Evolutionary conservation across 2,797 vertebrate genomes (phyloP).

Genomic region (Rousettus madagascariensis): DNA sequence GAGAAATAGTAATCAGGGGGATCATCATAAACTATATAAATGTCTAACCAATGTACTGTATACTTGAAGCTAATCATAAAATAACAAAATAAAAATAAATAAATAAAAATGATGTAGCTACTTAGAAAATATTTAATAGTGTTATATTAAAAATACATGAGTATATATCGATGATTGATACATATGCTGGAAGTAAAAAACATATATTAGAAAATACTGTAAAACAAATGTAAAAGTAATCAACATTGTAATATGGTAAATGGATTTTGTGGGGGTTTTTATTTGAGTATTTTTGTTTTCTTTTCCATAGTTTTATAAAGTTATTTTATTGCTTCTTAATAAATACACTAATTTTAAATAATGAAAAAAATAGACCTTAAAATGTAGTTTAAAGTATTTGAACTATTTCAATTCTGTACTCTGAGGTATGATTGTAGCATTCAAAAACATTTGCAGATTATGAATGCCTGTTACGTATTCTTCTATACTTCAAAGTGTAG

Average conservation of each 20-base stretch:
- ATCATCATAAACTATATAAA: too few species aligned
- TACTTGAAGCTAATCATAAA: too few species aligned
- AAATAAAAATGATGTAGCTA: not conserved
- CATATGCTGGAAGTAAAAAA: not conserved
- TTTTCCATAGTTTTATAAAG: not conserved
- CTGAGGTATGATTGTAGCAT: not conserved
- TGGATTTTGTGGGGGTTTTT: not conserved
- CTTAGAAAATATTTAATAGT: not conserved
- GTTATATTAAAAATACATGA: not conserved
- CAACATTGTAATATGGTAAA: not conserved
- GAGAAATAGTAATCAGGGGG: too few species aligned
- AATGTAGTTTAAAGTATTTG: not conserved
- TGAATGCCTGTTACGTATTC: not conserved
- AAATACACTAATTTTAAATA: not conserved
- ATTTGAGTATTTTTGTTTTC: not conserved
- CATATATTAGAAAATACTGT: not conserved
- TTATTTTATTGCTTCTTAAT: not conserved
- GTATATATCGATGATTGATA: not conserved
- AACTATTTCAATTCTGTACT: not conserved
- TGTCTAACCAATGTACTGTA: too few species aligned
- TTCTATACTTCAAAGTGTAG: not conserved
- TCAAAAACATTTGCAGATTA: not conserved
- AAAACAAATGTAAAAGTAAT: not conserved
- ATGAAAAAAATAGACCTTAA: not conserved
- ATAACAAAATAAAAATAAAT: constrained; percentile 19